Base-by-base conservation (phyloP, 2,888 invertebrate species). In the Leptopterna dolabrata region DNA sequence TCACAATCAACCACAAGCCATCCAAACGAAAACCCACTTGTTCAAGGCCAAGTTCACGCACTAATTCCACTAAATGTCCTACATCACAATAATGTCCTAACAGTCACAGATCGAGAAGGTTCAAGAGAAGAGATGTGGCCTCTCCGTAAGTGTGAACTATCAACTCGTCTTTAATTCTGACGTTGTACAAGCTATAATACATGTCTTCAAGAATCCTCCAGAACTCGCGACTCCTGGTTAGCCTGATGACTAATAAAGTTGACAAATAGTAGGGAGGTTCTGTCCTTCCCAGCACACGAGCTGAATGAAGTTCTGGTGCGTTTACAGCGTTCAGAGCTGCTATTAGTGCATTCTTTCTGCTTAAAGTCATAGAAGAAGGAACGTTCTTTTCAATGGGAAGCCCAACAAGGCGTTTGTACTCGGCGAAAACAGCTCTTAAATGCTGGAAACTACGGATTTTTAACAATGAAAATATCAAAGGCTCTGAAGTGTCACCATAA, bases 141-240 rank as follows among this genome's bases (percentile, higher is more conserved):
- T 85, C 85, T 16, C 85, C 85, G 19, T 47, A 30, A 24, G 85
- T 85, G 19, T 76, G 85, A 6, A 45, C 76, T 9, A 73, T 6
- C 16, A 85, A 29, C 43, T 85, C 85, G 51, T 85, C 85, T 73
- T 76, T 71, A 45, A 85, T 85, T 36, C 76, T 27, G 30, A 85
- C 29, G 13, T 73, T 85, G 51, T 47, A 85, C 30, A 85, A 45
- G 19, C n/a, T 27, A 30, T 43, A 73, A 19, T 85, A 85, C 29
- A 76, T n/a, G n/a, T 85, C 45, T 47, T 85, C 85, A 9, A 85
- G 24, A 2, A 29, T 29, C 24, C 85, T n/a, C 85, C 71, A 85
- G 73, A 85, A 85, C 45, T 85, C 85, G 9, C 85, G 41, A 24
- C 85, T 85, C 16, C 85, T 51, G n/a, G 85, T 85, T 27, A 85